These are phyloP conservation scores for Chromoteleia sp. DNA, from an alignment of 2,888 invertebrate species.

Conservation along the genomic window DNA sequence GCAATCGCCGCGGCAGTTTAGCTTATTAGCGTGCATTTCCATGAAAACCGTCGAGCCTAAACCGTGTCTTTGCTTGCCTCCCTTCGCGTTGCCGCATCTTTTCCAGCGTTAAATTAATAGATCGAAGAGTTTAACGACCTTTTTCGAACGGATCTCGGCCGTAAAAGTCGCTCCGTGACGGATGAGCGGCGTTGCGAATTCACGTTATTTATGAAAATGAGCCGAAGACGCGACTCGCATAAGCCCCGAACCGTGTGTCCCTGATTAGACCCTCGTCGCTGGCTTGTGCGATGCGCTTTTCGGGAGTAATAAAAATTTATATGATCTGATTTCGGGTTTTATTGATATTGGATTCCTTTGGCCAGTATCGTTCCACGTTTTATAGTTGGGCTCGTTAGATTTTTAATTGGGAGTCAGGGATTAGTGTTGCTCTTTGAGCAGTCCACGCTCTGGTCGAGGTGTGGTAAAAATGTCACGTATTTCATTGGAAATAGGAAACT, in stretches of 20 bases:
- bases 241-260: conserved; percentile 34
- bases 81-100: conserved; percentile 19
- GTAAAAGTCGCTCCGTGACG: conserved; percentile 52
- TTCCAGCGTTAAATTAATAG: conserved; percentile 64
- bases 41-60: conserved; percentile 53
- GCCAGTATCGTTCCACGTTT: conserved; percentile 38
- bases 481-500: conserved; percentile 60
- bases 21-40: conserved; percentile 66
- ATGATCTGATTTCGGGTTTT: conserved; percentile 64
- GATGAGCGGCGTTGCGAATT: conserved; percentile 79
- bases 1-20: conserved; percentile 57
- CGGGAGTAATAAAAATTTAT: conserved; percentile 63
- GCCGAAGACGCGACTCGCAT: conserved; percentile 74
- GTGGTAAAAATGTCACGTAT: conserved; percentile 63
- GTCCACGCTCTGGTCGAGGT: conserved; percentile 7
- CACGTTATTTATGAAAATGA: conserved; percentile 84
- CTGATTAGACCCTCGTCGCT: conserved; percentile 51
- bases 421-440: conserved; percentile 44
- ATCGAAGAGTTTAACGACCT: conserved; percentile 70
- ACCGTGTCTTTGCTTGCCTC: conserved; percentile 37
- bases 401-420: conserved; percentile 58
- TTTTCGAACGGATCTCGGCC: conserved; percentile 22
- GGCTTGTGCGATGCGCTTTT: conserved; percentile 39
- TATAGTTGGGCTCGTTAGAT: conserved; percentile 60
- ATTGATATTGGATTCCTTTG: conserved; percentile 63